Evolutionary conservation across 2,888 invertebrate genomes (phyloP).

Genomic region (Xestobium rufovillosum): DNA sequence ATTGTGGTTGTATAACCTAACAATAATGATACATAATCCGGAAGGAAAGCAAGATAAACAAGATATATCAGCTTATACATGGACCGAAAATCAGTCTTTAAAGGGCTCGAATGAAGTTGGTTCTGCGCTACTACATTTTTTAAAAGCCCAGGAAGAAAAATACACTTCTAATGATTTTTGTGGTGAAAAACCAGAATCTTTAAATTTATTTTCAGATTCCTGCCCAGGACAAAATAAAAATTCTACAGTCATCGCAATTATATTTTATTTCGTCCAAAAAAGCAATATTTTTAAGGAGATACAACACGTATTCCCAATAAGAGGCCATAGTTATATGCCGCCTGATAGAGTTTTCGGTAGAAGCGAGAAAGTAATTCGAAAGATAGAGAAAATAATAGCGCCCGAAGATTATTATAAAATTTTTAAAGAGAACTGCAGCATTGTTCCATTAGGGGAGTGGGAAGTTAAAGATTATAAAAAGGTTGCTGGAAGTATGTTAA

Average conservation of each 20-base stretch:
- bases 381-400: not conserved
- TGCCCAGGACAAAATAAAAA: slow-evolving; percentile 1
- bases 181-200: not conserved
- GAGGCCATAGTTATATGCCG: too few species aligned
- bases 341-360: too few species aligned
- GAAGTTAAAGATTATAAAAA: slow-evolving; percentile 2
- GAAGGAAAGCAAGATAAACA: too few species aligned
- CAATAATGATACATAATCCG: slow-evolving; percentile 1
- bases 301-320: too few species aligned
- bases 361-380: too few species aligned
- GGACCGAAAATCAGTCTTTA: not conserved
- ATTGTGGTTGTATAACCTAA: slow-evolving; percentile 4
- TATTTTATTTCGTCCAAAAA: not conserved
- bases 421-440: not conserved
- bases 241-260: slow-evolving; percentile 1
- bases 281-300: too few species aligned
- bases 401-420: not conserved
- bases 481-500: not conserved
- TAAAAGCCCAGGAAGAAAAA: not conserved
- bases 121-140: slow-evolving; percentile 3
- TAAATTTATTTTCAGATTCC: slow-evolving; percentile 6
- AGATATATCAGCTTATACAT: not conserved
- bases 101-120: slow-evolving; percentile 1
- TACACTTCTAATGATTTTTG: not conserved
- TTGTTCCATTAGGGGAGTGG: not conserved